Conservation (phyloP, 2,888 invertebrate species). For the Monoplex corrugatus region DNA sequence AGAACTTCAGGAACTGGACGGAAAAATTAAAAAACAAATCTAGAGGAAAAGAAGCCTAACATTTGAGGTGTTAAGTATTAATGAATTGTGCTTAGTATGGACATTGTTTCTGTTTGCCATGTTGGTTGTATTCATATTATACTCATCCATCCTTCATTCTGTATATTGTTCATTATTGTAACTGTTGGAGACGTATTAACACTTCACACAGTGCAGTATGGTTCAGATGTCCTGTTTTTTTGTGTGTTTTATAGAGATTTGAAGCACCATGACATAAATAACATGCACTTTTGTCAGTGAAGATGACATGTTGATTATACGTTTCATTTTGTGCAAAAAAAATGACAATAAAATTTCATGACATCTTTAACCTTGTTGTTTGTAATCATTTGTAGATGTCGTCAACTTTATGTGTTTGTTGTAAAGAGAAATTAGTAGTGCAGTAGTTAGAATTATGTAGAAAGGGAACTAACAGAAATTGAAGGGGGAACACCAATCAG, state of each 20-base stretch:
- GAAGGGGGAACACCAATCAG: no score
- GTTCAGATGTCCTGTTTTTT: background rate
- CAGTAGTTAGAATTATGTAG: background rate
- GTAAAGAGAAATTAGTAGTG: background rate
- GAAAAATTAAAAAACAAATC: no score
- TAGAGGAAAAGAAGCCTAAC: no score
- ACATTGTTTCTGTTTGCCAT: background rate
- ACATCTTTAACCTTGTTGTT: background rate
- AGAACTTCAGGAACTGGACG: no score
- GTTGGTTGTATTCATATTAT: background rate
- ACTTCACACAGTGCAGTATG: no score
- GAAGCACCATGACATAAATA: background rate
- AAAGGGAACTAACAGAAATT: no score
- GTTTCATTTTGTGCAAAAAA: conserved; percentile 18
- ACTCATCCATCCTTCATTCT: background rate
- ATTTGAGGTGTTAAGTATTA: no score
- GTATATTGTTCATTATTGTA: background rate
- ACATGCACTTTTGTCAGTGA: conserved; percentile 6
- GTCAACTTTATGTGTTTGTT: background rate
- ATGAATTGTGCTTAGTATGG: background rate
- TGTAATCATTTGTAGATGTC: background rate
- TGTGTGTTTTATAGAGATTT: background rate
- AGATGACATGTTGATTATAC: conserved; percentile 17
- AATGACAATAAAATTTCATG: conserved; percentile 9
- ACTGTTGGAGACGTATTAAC: background rate